phyloP scores from a whole-genome alignment of 2,113 vertebrate genomes.

The Rhinolophus ferrumequinum region DNA sequence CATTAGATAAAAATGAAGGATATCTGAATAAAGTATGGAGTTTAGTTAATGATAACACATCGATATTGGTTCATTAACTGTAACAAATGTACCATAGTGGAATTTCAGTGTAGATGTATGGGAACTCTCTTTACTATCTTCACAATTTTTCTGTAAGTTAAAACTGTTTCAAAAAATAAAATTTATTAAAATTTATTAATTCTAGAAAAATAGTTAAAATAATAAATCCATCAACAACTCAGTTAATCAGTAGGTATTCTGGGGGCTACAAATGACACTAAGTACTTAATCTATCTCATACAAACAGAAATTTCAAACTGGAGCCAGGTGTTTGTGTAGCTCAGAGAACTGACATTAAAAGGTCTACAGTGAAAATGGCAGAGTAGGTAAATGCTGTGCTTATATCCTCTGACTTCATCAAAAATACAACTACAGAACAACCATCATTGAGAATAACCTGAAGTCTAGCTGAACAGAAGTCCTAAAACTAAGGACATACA shows the following conservation, averaged over 20 bases:
- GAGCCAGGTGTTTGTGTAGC: background rate
- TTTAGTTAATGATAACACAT: background rate
- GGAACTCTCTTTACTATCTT: background rate
- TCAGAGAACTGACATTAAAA: slow-evolving; percentile 8
- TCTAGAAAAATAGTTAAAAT: slow-evolving; percentile 39
- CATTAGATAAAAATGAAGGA: slow-evolving; percentile 14
- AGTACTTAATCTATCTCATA: background rate
- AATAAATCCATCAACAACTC: background rate
- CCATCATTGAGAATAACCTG: too few relatives aligned
- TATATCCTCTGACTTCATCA: too few relatives aligned
- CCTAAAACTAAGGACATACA: too few relatives aligned
- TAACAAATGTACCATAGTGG: background rate
- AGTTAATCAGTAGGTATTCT: background rate
- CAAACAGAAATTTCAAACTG: slow-evolving; percentile 42
- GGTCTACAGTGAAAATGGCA: background rate
- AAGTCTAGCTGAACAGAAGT: too few relatives aligned
- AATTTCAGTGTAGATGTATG: background rate
- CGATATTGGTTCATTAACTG: background rate
- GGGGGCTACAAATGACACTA: background rate
- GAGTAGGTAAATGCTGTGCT: too few relatives aligned
- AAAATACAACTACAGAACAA: too few relatives aligned
- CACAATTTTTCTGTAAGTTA: slow-evolving; percentile 34
- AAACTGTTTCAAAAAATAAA: slow-evolving; percentile 15
- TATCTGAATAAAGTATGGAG: background rate
- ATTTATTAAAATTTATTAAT: slow-evolving; percentile 28